Evolutionary conservation across 1,140 invertebrate genomes (phyloP).

Genomic region (Panagrolaimus sp.): DNA sequence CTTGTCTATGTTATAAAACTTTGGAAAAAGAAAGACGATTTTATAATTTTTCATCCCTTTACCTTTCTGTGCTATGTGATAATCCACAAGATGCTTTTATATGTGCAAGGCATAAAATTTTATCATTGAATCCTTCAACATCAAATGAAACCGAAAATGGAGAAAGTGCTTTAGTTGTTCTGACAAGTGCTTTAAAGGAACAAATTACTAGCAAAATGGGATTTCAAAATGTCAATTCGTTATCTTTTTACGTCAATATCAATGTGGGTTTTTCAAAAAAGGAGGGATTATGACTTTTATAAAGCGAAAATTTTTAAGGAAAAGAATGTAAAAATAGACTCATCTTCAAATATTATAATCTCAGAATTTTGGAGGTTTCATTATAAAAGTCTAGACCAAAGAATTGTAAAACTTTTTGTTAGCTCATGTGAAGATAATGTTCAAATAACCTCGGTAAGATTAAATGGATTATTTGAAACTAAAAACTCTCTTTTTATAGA

Average conservation of each 20-base stretch:
- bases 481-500: background rate
- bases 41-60: too few species aligned
- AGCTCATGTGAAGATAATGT: background rate
- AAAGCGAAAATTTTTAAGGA: background rate
- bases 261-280: background rate
- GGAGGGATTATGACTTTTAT: background rate
- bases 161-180: background rate
- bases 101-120: conserved; percentile 3
- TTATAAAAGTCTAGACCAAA: conserved; percentile 5
- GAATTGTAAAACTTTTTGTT: background rate
- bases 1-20: background rate
- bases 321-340: background rate
- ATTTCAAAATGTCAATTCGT: background rate
- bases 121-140: background rate
- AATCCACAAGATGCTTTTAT: conserved; percentile 7
- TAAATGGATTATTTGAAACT: background rate
- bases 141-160: background rate
- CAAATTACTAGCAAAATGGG: background rate
- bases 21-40: background rate
- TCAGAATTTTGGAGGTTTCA: background rate
- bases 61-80: background rate
- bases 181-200: background rate
- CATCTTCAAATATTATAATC: background rate
- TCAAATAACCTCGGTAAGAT: background rate
- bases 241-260: conserved; percentile 5